Evolutionary conservation across 2,888 invertebrate genomes (phyloP), one percentile per base, ranked within the genome.

Genomic region (Unio pictorum): DNA sequence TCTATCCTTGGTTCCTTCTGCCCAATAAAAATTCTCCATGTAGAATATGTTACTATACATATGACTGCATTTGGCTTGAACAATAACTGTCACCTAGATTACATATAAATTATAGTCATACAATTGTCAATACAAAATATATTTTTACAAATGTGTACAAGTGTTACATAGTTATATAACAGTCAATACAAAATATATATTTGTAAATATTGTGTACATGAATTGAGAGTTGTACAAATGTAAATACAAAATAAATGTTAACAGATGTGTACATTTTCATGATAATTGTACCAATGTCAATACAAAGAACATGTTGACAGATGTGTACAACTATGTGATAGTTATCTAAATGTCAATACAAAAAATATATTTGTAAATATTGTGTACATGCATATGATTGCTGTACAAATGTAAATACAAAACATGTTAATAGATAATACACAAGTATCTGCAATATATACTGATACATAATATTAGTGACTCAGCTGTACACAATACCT

Each of bases 1-100:
- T 66, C 82, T 81, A 71, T 88, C 87, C 60, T 81, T 85, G 26
- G 81, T 74, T 11, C 82, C 80, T 4, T 83, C 81, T 30, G 84
- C 77, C 88, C 87, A 87, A 67, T 83, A 81, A 74, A 87, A 89
- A 54, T 86, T 81, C 63, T 88, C 88, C 71, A 89, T 86, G 75
- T 88, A 89, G 76, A 80, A 85, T 20, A 89, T 73, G 70, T 87
- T 86, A 72, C 85, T 85, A 68, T 78, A 80, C 67, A 89, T 74
- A 71, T 87, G 84, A 6, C 71, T 73, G 71, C 85, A 84, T 61
- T 84, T 82, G 17, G 87, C 82, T 63, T 84, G 81, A 30, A 86
- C 80, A 60, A 89, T 83, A 6, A 88, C 86, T 57, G 79, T 86
- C 30, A 88, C 88, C 87, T 87, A 67, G 15, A 74, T 45, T 58